These are phyloP conservation scores for Ophion slaviceki DNA, from an alignment of 2,888 invertebrate species.

Conservation along the genomic window DNA sequence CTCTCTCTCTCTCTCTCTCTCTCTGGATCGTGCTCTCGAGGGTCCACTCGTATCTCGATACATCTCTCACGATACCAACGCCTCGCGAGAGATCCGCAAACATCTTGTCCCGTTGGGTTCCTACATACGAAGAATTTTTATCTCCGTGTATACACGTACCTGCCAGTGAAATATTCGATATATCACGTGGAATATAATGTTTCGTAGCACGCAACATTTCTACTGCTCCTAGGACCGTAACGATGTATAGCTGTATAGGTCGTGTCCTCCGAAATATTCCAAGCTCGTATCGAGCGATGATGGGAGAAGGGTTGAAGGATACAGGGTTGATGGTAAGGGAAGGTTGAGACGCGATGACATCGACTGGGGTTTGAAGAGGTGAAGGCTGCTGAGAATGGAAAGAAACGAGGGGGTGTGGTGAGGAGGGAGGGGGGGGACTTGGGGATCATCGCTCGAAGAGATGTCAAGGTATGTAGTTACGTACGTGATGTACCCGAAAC, in stretches of 20 bases:
- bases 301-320: slow-evolving; percentile 23
- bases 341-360: slow-evolving; percentile 49
- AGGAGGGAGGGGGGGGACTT: slow-evolving; percentile 26
- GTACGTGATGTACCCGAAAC: slow-evolving; percentile 10
- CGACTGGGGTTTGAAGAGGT: slow-evolving; percentile 40
- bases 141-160: not conserved
- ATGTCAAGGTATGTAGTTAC: slow-evolving; percentile 23
- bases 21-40: not conserved
- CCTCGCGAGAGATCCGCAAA: slow-evolving; percentile 34
- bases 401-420: slow-evolving; percentile 37
- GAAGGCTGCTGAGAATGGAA: slow-evolving; percentile 58
- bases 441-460: slow-evolving; percentile 43
- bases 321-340: slow-evolving; percentile 22
- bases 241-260: slow-evolving; percentile 24
- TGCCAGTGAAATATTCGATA: slow-evolving; percentile 27
- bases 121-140: slow-evolving; percentile 3
- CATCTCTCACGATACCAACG: slow-evolving; percentile 7
- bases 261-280: slow-evolving; percentile 53
- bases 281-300: slow-evolving; percentile 52
- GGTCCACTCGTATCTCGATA: slow-evolving; percentile 1
- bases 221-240: not conserved
- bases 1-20: not conserved
- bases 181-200: slow-evolving; percentile 34
- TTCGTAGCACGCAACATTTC: slow-evolving; percentile 7
- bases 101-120: slow-evolving; percentile 13